Conservation (phyloP, 1,140 invertebrate genomes). For the Eupristina koningsbergeri region DNA sequence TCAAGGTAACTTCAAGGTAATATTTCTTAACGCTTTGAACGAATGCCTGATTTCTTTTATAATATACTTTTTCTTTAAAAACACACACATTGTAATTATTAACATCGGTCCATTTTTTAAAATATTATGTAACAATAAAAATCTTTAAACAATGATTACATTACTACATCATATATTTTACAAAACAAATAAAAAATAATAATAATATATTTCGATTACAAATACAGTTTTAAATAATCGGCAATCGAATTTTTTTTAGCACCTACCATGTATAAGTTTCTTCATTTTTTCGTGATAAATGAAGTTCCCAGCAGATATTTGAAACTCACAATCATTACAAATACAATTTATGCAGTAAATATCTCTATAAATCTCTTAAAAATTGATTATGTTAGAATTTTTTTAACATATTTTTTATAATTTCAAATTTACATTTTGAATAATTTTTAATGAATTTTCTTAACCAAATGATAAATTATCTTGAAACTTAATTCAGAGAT, state of each 20-base stretch:
- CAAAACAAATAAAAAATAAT: too few species aligned
- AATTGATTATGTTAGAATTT: not conserved
- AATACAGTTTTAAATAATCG: too few species aligned
- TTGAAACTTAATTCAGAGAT: not conserved
- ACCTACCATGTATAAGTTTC: too few species aligned
- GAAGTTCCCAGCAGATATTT: too few species aligned
- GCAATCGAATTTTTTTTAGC: too few species aligned
- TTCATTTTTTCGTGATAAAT: too few species aligned
- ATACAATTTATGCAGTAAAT: not conserved
- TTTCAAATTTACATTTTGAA: not conserved
- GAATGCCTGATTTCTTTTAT: not conserved
- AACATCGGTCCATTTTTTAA: not conserved
- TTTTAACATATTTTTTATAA: not conserved
- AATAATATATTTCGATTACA: too few species aligned
- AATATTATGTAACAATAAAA: too few species aligned
- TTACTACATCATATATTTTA: too few species aligned
- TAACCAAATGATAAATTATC: not conserved
- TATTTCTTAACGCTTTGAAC: not conserved
- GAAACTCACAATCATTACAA: not conserved
- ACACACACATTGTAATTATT: not conserved
- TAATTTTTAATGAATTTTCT: not conserved
- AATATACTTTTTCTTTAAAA: not conserved
- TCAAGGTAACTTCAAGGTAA: not conserved
- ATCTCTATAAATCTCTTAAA: not conserved
- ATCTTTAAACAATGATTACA: too few species aligned